These are phyloP conservation scores for Triops longicaudatus DNA, from an alignment of 1,140 invertebrate species.

Conservation along the genomic window DNA sequence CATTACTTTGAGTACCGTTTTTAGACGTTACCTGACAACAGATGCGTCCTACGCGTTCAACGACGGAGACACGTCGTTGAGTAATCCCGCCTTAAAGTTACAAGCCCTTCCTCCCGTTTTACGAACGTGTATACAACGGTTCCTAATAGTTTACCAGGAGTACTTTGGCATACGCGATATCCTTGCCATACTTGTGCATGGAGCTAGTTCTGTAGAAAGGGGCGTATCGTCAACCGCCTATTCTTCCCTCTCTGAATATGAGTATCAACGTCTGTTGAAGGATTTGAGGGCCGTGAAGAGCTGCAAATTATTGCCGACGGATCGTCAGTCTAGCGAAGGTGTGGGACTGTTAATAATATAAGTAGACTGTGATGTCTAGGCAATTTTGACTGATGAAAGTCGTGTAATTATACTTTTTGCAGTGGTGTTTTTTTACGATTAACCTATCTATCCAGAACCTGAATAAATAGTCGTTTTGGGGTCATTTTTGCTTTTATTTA, in stretches of 20 bases:
- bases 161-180: constrained; percentile 1
- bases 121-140: not conserved
- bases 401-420: no score
- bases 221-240: not conserved
- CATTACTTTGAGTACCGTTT: not conserved
- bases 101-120: not conserved
- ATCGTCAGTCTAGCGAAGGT: not conserved
- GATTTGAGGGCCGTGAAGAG: not conserved
- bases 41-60: not conserved
- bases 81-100: not conserved
- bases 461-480: not conserved
- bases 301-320: not conserved
- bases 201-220: not conserved
- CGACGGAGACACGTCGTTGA: not conserved
- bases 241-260: not conserved
- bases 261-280: not conserved
- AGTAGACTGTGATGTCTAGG: not conserved
- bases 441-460: not conserved
- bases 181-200: not conserved
- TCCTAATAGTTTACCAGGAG: not conserved
- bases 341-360: not conserved
- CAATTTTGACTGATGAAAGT: no score
- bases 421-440: no score
- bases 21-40: not conserved
- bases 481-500: not conserved